Conservation (phyloP, 2,888 invertebrate genomes). For the Meandrusa payeni region DNA sequence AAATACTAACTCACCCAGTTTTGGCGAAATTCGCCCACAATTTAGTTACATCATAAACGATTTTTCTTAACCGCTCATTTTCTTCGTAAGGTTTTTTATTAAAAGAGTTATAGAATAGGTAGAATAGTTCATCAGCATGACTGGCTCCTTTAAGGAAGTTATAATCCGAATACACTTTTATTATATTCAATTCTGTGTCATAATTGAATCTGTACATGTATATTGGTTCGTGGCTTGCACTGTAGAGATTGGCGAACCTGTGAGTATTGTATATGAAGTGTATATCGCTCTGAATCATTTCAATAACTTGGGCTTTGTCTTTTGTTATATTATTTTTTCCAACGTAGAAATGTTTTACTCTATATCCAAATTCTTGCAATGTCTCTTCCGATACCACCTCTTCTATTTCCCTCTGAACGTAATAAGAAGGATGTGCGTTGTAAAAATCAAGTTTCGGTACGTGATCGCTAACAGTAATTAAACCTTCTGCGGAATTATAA, state of each 20-base stretch:
- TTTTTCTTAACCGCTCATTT: constrained; percentile 44
- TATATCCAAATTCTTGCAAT: constrained; percentile 41
- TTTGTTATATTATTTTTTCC: constrained; percentile 37
- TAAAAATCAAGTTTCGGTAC: constrained; percentile 36
- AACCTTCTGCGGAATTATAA: constrained; percentile 54
- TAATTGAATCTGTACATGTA: constrained; percentile 55
- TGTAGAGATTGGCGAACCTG: constrained; percentile 46
- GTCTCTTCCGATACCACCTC: constrained; percentile 35
- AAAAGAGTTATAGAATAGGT: constrained; percentile 55
- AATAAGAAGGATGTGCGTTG: constrained; percentile 42
- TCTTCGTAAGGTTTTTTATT: constrained; percentile 47
- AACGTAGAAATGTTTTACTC: constrained; percentile 48
- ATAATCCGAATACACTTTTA: constrained; percentile 39
- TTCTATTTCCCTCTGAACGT: constrained; percentile 46
- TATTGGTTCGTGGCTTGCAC: constrained; percentile 32
- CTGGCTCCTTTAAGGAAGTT: constrained; percentile 50
- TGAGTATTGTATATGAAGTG: constrained; percentile 46
- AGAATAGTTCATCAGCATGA: constrained; percentile 73
- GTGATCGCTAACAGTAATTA: constrained; percentile 38
- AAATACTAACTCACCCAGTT: constrained; percentile 41
- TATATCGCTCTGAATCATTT: constrained; percentile 41
- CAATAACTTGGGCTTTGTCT: constrained; percentile 36
- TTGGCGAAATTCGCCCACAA: constrained; percentile 66
- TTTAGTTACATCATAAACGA: constrained; percentile 43
- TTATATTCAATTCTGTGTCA: constrained; percentile 48